These are phyloP conservation scores for Callosobruchus maculatus DNA, from an alignment of 2,888 invertebrate species.

Conservation along the genomic window DNA sequence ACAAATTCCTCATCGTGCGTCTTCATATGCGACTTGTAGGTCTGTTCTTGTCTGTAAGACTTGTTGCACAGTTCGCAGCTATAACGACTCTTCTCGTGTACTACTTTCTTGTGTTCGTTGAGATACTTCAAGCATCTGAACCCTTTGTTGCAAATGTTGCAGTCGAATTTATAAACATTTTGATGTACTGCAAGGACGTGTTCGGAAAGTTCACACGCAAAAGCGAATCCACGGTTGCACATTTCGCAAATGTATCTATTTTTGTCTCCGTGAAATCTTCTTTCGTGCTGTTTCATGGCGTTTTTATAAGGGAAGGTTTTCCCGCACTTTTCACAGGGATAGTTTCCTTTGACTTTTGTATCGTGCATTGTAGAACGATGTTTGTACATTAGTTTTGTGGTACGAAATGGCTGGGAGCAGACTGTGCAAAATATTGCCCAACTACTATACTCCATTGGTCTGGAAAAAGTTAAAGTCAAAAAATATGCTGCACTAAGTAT, in stretches of 20 bases:
- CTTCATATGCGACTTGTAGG: too few relatives aligned
- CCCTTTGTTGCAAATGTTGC: neutral
- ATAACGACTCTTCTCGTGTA: slow-evolving; percentile 13
- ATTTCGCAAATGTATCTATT: neutral
- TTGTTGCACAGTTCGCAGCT: slow-evolving; percentile 48
- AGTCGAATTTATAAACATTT: neutral
- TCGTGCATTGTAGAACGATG: neutral
- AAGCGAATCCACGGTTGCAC: too few relatives aligned
- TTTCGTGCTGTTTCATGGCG: slow-evolving; percentile 9
- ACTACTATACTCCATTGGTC: neutral
- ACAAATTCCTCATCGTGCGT: neutral
- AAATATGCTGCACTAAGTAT: too few relatives aligned
- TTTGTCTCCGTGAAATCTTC: slow-evolving; percentile 47
- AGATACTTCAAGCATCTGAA: neutral
- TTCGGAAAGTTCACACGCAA: too few relatives aligned
- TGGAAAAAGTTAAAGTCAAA: neutral
- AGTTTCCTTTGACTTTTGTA: neutral
- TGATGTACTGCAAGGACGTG: too few relatives aligned
- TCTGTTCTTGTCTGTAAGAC: slow-evolving; percentile 39
- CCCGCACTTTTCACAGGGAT: slow-evolving; percentile 23
- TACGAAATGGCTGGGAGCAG: neutral
- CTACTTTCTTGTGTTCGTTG: slow-evolving; percentile 2
- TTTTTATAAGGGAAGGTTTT: slow-evolving; percentile 24
- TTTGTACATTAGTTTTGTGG: neutral
- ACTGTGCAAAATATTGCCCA: neutral